Evolutionary conservation across 2,797 vertebrate species (phyloP).

Genomic region (Stomatorhinus walkeri): DNA sequence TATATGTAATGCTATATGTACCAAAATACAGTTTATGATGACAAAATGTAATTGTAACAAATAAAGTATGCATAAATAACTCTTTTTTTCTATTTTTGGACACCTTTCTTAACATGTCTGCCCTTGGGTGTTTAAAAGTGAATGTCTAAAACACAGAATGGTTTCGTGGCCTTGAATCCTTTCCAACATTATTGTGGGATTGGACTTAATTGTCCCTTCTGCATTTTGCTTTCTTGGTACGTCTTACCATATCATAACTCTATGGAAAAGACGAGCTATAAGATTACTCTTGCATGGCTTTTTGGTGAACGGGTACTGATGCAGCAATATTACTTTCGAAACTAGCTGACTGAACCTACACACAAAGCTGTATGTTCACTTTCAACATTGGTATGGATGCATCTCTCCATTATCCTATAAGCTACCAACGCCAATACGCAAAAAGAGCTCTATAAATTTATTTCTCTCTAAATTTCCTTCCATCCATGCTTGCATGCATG

Average conservation of each 20-base stretch:
- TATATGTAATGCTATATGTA: not conserved
- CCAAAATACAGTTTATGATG: not conserved
- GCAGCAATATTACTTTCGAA: not conserved
- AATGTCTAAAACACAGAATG: not conserved
- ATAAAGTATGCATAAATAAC: not conserved
- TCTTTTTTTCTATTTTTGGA: not conserved
- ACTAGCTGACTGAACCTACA: not conserved
- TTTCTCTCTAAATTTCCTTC: not conserved
- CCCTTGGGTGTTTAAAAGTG: not conserved
- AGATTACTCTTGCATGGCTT: too few species aligned
- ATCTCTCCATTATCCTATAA: not conserved
- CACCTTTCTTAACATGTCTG: not conserved
- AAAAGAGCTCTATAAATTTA: not conserved
- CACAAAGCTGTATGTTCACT: not conserved
- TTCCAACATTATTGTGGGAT: not conserved
- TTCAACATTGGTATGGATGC: not conserved
- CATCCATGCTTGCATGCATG: not conserved
- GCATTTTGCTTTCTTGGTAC: not conserved
- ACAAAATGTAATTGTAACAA: not conserved
- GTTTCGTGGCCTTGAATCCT: not conserved
- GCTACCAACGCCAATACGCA: not conserved
- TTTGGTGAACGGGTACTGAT: not conserved
- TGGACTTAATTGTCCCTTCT: not conserved
- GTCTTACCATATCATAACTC: not conserved
- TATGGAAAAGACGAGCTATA: not conserved